Conservation (phyloP, 2,797 vertebrate species). For the Diplodus puntazzo region DNA sequence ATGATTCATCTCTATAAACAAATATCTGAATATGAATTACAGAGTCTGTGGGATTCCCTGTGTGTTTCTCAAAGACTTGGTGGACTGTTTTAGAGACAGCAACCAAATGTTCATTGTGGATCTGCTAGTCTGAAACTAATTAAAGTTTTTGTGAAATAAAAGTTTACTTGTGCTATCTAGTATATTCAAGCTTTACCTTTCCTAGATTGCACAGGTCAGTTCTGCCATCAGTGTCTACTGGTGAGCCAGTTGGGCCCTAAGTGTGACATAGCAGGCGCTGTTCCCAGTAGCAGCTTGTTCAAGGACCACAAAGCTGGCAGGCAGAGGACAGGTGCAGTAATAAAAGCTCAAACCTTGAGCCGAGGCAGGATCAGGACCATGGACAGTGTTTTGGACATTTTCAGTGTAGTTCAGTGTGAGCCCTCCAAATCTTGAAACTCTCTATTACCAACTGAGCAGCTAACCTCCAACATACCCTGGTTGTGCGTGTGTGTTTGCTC, state of each 20-base stretch:
- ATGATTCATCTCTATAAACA: too few species aligned
- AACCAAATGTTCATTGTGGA: background rate
- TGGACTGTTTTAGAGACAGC: background rate
- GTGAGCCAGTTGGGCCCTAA: background rate
- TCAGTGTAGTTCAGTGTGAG: background rate
- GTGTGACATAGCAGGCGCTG: background rate
- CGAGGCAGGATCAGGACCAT: conserved; percentile 8
- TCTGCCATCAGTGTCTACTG: background rate
- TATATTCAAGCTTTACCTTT: background rate
- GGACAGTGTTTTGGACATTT: conserved; percentile 1
- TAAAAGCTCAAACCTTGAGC: background rate
- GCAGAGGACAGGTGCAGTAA: background rate
- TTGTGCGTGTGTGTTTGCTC: background rate
- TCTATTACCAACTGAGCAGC: background rate
- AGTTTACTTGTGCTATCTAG: background rate
- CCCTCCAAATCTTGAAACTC: background rate
- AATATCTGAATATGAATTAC: too few species aligned
- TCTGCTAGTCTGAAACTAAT: background rate
- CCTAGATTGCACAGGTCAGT: background rate
- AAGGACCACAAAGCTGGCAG: background rate
- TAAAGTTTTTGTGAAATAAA: background rate
- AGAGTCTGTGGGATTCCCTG: background rate
- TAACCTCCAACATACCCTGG: background rate
- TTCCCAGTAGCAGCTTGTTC: background rate
- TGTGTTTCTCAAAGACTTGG: background rate